A percentile compares a stretch with the other conserved stretches of the same genome.
These are phyloP conservation scores for Metopia argyrocephala DNA, from an alignment of 2,888 invertebrate species.

Conservation along the genomic window DNA sequence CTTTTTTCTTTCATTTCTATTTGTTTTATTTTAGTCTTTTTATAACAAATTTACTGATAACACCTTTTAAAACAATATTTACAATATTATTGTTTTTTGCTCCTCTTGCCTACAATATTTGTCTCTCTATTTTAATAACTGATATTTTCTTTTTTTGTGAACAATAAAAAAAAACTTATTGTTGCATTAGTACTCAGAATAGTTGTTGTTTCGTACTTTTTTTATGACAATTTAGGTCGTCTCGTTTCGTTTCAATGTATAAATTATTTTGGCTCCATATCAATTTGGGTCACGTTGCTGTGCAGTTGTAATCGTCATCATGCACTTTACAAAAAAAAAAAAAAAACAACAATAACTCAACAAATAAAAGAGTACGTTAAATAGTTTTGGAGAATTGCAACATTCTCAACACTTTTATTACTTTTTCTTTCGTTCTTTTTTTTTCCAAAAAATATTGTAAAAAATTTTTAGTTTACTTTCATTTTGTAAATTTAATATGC, in stretches of 20 bases:
- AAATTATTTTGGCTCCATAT: conserved; percentile 60
- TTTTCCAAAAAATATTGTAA: background rate
- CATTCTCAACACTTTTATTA: background rate
- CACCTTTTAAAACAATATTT: too few species aligned
- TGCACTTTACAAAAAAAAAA: background rate
- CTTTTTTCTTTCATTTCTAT: too few species aligned
- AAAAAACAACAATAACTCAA: background rate
- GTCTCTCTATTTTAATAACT: too few species aligned
- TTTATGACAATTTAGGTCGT: conserved; percentile 56
- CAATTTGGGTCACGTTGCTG: conserved; percentile 63
- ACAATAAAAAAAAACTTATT: too few species aligned
- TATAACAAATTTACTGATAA: too few species aligned
- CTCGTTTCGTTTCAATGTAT: conserved; percentile 56
- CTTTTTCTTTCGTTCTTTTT: background rate
- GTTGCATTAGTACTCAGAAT: background rate
- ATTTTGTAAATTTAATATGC: conserved; percentile 1
- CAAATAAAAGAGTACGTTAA: background rate
- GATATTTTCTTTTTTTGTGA: background rate
- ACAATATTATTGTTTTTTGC: too few species aligned
- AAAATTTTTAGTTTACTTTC: background rate
- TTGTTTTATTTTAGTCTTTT: too few species aligned
- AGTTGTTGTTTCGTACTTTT: conserved; percentile 10
- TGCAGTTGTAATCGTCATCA: conserved; percentile 6
- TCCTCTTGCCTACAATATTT: too few species aligned
- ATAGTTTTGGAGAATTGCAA: background rate